Evolutionary conservation across 2,113 vertebrate species (phyloP), one percentile per base, ranked within the genome.

Genomic region (Centrocercus urophasianus): DNA sequence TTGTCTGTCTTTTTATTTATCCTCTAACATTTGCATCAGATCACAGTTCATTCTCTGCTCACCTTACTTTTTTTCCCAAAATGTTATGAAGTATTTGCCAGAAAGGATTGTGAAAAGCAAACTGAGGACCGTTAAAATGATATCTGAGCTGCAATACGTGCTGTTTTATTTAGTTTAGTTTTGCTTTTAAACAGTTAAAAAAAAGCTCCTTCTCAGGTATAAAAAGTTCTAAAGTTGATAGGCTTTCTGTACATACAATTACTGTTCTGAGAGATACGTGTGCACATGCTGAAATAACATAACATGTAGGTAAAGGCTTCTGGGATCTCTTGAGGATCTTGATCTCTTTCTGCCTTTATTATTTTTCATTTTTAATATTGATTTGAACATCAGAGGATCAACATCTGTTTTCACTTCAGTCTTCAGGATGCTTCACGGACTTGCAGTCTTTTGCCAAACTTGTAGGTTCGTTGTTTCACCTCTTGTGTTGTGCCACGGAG

Each of bases 351-450:
- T 86, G 43, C 57, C 65, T 63, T 83, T 40, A 32, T 83, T 0
- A 27, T 86, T 82, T 89, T 86, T 93, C n/a, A 54, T 89, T 89
- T 90, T 80, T 77, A 71, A 11, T 43, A 83, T 13, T 43, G 56
- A 30, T 73, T 57, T 83, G 79, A 91, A 83, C 79, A 75, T 93
- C 70, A 86, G 86, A 90, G 73, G 47, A 88, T 90, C 90, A 93
- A 88, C 86, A 72, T 2, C 4, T 86, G 57, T 82, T 90, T 94
- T 81, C 47, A 40, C 48, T 86, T 64, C 16, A 3, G 28, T 75
- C 42, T 40, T 70, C 56, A 47, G 61, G 61, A 75, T 86, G 57
- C 70, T 86, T 94, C 52, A 3, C 27, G 54, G 40, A 34, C 70
- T 78, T 63, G 16, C 3, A 6, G 4, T 74, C 71, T 74, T 66